Evolutionary conservation across 2,113 vertebrate genomes (phyloP).

Genomic region (Syrmaticus mikado): DNA sequence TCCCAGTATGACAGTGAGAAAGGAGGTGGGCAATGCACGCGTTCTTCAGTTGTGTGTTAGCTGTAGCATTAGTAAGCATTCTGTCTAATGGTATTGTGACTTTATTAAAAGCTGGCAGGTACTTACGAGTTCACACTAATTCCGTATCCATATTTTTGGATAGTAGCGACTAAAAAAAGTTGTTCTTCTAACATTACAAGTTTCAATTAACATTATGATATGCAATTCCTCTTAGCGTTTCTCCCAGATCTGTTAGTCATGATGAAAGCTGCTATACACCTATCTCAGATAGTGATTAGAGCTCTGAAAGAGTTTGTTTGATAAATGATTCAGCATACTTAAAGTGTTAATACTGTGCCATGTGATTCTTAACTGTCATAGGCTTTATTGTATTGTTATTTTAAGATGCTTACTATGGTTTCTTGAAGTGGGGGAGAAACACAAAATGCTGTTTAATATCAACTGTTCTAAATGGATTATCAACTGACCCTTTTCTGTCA

Average conservation of each 20-base stretch:
- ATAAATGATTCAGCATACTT: neutral
- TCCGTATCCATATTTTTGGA: neutral
- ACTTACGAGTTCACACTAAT: neutral
- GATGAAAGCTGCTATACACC: neutral
- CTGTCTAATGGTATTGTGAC: neutral
- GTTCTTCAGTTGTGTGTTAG: neutral
- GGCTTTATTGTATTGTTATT: neutral
- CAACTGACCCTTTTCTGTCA: neutral
- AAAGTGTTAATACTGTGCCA: neutral
- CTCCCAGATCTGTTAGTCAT: neutral
- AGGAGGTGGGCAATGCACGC: slow-evolving; percentile 82
- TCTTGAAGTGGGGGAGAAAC: neutral
- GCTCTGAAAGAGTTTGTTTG: neutral
- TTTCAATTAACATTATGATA: neutral
- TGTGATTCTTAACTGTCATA: neutral
- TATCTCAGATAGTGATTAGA: neutral
- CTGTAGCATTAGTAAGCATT: neutral
- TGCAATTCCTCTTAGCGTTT: neutral
- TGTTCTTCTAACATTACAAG: neutral
- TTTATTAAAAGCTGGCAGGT: neutral
- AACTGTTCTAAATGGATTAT: neutral
- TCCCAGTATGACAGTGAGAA: slow-evolving; percentile 92
- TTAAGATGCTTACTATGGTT: neutral
- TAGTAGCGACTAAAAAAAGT: neutral
- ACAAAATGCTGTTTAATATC: neutral